Conservation (phyloP, 64 coral and sea anemone genomes). For the Montipora sp. region DNA sequence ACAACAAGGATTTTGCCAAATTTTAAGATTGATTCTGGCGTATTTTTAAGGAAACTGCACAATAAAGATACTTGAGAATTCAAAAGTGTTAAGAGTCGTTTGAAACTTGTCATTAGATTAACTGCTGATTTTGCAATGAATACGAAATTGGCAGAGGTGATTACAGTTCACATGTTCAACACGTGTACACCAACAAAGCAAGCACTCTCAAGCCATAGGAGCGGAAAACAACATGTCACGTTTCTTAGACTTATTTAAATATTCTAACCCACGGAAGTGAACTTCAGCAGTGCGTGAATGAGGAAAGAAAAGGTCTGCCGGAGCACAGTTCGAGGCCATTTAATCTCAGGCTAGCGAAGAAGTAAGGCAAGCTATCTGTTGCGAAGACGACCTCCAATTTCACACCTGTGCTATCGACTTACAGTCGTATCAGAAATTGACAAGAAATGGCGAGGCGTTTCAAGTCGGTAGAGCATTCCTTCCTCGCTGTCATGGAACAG, state of each 20-base stretch:
- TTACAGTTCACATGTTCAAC: constrained; percentile 4
- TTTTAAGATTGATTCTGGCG: not conserved
- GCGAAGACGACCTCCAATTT: not conserved
- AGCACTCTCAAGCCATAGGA: constrained; percentile 3
- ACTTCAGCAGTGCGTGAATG: not conserved
- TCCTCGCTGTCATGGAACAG: constrained; percentile 33
- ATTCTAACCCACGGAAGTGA: not conserved
- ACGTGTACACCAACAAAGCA: constrained; percentile 43
- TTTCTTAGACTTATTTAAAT: not conserved
- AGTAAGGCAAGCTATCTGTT: not conserved
- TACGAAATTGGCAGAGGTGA: not conserved
- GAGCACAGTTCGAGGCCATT: not conserved
- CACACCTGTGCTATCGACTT: constrained; percentile 5
- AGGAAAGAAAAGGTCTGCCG: not conserved
- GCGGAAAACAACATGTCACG: constrained; percentile 23
- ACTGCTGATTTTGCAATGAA: not conserved
- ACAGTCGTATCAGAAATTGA: not conserved
- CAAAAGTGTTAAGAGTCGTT: not conserved
- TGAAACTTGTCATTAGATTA: not conserved
- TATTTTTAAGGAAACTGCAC: not conserved
- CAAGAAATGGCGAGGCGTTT: constrained; percentile 25
- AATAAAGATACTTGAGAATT: not conserved
- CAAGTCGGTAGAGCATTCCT: constrained; percentile 33
- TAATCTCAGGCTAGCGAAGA: not conserved
- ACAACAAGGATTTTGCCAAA: not conserved